Conservation (phyloP, 1,140 invertebrate species). For the Artemia franciscana region DNA sequence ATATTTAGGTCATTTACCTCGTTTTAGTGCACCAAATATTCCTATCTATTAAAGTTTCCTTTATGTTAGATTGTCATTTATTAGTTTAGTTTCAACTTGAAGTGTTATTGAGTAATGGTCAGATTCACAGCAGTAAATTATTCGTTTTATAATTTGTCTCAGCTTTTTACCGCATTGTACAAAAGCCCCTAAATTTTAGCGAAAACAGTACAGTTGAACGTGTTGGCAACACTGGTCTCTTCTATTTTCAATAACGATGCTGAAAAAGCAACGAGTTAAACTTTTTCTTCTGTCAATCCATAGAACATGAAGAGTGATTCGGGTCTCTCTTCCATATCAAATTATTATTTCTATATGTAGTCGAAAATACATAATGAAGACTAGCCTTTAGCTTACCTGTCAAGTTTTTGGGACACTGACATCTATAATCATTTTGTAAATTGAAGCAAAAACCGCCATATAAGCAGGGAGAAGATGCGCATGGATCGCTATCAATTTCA, state of each 20-base stretch:
- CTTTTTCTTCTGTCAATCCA: not conserved
- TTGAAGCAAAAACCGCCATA: conserved; percentile 31
- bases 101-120: too few relatives aligned
- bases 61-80: too few relatives aligned
- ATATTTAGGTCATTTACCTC: too few relatives aligned
- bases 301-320: not conserved
- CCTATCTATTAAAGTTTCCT: too few relatives aligned
- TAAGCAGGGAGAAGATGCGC: conserved; percentile 64
- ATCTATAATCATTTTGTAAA: conserved; percentile 29
- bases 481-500: conserved; percentile 70
- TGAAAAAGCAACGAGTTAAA: not conserved
- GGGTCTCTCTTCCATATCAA: not conserved
- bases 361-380: not conserved
- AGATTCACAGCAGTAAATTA: too few relatives aligned
- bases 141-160: too few relatives aligned
- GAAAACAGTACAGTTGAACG: not conserved
- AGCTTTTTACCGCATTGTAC: too few relatives aligned
- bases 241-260: not conserved
- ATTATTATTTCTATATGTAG: not conserved
- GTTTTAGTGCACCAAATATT: too few relatives aligned
- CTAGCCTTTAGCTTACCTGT: conserved; percentile 37
- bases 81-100: too few relatives aligned
- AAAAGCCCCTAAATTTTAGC: too few relatives aligned
- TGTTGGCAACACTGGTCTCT: not conserved
- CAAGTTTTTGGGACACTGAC: conserved; percentile 40